A percentile compares a stretch with the other conserved stretches of the same genome.
These are phyloP conservation scores for Dromaius novaehollandiae DNA, from an alignment of 2,113 vertebrate genomes.

Conservation along the genomic window DNA sequence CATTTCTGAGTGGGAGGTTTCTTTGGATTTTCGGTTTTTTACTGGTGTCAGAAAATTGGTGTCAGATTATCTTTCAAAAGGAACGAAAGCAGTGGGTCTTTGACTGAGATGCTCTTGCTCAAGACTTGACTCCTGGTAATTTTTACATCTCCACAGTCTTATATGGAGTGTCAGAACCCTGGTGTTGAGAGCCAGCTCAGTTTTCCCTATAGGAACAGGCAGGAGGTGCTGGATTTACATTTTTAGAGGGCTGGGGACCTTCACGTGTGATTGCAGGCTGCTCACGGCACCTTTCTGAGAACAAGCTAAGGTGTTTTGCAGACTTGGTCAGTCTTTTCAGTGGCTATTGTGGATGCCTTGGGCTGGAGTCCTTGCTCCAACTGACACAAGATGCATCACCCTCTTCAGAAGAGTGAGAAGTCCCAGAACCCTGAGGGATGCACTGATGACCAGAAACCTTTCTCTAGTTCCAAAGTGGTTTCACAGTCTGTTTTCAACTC, in stretches of 20 bases:
- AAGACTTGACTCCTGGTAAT: not conserved
- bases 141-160: not conserved
- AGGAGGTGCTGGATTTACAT: not conserved
- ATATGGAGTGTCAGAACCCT: not conserved
- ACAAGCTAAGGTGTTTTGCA: not conserved
- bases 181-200: not conserved
- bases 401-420: not conserved
- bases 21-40: not conserved
- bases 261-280: not conserved
- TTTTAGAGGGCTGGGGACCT: not conserved
- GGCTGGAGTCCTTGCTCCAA: not conserved
- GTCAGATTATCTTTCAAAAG: not conserved
- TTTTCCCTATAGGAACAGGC: not conserved
- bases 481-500: not conserved
- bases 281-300: not conserved
- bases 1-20: not conserved
- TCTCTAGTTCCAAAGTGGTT: not conserved
- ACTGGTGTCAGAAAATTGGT: not conserved
- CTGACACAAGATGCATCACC: not conserved
- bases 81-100: not conserved
- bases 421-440: not conserved
- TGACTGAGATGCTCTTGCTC: not conserved
- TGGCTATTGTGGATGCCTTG: not conserved
- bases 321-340: not conserved
- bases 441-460: not conserved